Evolutionary conservation across 2,113 vertebrate species (phyloP), one percentile per base, ranked within the genome.

Genomic region (Carassius carassius): DNA sequence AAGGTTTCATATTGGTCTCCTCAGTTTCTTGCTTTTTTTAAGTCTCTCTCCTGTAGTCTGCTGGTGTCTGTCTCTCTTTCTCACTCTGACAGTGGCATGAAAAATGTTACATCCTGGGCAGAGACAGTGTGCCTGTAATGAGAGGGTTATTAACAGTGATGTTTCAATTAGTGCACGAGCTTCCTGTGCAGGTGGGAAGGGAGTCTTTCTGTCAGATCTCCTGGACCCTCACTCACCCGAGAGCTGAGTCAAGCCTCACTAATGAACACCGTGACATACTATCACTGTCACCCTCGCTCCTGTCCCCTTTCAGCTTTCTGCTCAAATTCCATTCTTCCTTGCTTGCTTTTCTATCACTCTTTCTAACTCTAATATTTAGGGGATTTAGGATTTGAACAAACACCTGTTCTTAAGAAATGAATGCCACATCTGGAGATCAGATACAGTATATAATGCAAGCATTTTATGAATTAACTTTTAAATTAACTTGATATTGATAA

Each of bases 161-260:
- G 67, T 82, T 88, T 88, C 74, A 85, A 85, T 85, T 85, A 88
- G 87, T 49, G 3, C 58, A 17, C 5, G 5, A 19, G 56, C 84
- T 87, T 78, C 81, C 82, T 83, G 78, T 78, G 78, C 85, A 83
- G 85, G 78, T 86, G 82, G 75, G 70, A 83, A 76, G 51, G 62
- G 81, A 32, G 63, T 86, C 35, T 49, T 44, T 49, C 60, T 54
- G 62, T 76, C 74, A 67, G 29, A 25, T 47, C 47, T 73, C 23
- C 13, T 75, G 41, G 63, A 62, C 72, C 70, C 60, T 67, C 78
- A 67, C 23, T 81, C 47, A 25, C 62, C 78, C 23, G 0, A 69
- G 25, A 81, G 6, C 63, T 54, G 60, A 80, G 63, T 81, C 79
- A 69, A 81, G 41, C 63, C 47, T 49, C 63, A 69, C 47, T 81